These are phyloP conservation scores for Latrodectus hesperus DNA, from an alignment of 2,888 invertebrate genomes.

Conservation along the genomic window DNA sequence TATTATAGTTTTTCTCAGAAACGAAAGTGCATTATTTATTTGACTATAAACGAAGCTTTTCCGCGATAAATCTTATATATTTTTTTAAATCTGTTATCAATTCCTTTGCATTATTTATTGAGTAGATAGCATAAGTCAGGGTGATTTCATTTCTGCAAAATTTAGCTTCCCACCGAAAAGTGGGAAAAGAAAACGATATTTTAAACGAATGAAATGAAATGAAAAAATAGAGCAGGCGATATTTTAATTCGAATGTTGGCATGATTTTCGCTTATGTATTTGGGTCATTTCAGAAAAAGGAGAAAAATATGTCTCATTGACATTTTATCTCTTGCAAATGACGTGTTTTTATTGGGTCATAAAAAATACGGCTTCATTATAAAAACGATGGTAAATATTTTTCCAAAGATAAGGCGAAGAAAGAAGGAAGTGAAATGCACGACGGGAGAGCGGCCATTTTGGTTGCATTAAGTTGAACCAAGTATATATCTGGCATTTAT, in stretches of 20 bases:
- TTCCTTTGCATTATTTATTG: too few relatives aligned
- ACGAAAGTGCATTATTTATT: too few relatives aligned
- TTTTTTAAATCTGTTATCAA: too few relatives aligned
- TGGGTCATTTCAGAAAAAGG: slow-evolving; percentile 38
- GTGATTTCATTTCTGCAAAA: too few relatives aligned
- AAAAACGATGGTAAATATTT: slow-evolving; percentile 67
- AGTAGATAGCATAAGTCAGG: too few relatives aligned
- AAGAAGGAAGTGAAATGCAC: slow-evolving; percentile 48
- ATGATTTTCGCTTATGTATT: slow-evolving; percentile 61
- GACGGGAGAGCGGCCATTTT: slow-evolving; percentile 37
- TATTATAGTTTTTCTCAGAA: too few relatives aligned
- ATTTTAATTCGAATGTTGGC: slow-evolving; percentile 46
- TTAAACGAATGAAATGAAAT: neutral
- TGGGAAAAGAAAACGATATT: neutral
- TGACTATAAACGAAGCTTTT: too few relatives aligned
- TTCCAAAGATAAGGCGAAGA: slow-evolving; percentile 53
- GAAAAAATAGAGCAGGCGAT: slow-evolving; percentile 28
- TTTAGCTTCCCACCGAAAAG: too few relatives aligned
- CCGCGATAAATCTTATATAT: too few relatives aligned
- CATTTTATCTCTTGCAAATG: slow-evolving; percentile 66
- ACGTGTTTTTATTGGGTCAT: slow-evolving; percentile 69
- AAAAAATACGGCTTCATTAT: slow-evolving; percentile 66
- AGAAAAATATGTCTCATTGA: slow-evolving; percentile 64
- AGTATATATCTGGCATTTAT: neutral
- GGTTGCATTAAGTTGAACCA: neutral